These are phyloP conservation scores for Ceratosolen fusciceps DNA, from an alignment of 1,140 invertebrate genomes.

Conservation along the genomic window DNA sequence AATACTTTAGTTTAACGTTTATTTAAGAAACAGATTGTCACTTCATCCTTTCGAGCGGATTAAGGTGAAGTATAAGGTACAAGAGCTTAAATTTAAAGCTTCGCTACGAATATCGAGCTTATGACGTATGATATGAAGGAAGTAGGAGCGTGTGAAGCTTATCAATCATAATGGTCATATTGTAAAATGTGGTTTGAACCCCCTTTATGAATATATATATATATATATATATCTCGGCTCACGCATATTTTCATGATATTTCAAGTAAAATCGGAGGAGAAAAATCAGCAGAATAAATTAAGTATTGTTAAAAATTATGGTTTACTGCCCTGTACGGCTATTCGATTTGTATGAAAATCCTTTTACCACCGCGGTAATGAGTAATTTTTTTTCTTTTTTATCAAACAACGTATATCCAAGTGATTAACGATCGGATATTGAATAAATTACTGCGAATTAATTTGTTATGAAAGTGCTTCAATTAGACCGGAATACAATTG, in stretches of 20 bases:
- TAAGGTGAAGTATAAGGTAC: neutral
- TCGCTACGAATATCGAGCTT: too few species aligned
- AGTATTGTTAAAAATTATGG: neutral
- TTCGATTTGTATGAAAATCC: neutral
- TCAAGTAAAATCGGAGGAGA: too few species aligned
- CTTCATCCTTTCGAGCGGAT: neutral
- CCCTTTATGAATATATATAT: neutral
- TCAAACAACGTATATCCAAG: neutral
- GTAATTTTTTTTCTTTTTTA: neutral
- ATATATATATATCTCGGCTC: neutral
- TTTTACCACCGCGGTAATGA: neutral
- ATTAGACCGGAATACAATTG: conserved; percentile 20
- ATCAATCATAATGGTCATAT: neutral
- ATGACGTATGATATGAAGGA: neutral
- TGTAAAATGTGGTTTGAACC: neutral
- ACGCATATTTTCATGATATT: neutral
- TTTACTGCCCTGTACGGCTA: neutral
- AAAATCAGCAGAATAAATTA: neutral
- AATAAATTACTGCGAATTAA: neutral
- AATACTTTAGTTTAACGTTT: neutral
- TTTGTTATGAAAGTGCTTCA: neutral
- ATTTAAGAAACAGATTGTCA: neutral
- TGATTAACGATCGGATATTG: neutral
- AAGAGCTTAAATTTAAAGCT: neutral
- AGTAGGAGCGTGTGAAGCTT: neutral